Evolutionary conservation across 2,113 vertebrate species (phyloP), one percentile per base, ranked within the genome.

Genomic region (Lasiurus cinereus): DNA sequence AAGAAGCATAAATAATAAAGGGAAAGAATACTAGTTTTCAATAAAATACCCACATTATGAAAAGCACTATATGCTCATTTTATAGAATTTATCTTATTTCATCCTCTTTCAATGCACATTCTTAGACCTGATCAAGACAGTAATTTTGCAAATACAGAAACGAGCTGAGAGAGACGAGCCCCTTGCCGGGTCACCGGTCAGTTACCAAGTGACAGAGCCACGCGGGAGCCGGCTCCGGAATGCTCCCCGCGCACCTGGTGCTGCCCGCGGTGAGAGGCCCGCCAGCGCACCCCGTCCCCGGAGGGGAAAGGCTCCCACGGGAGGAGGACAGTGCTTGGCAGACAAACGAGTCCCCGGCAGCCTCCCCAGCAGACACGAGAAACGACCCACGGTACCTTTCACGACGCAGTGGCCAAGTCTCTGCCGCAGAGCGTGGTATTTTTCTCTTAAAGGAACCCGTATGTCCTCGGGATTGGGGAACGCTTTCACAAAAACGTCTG

Each of bases 401-500:
- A 99, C 96, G 59, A 88, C 94, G 96, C 98, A 98, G 22, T 97
- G 97, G 80, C 97, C 98, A 85, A 99, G 97, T 80, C 98, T 99
- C 94, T 99, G 98, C 64, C 99, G 98, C 84, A 99, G 98, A 13
- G 98, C 98, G 39, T 98, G 98, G 46, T 99, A 99, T 88, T 99
- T 99, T 93, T 99, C 99, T 97, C 99, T 98, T 97, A 99, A 97
- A 19, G 99, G 97, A 95, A 99, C 99, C 56, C 99, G 98, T 87
- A 99, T 84, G 54, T 99, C 99, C 90, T 99, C 99, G 96, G 99
- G 98, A 93, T 98, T 98, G 33, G 99, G 99, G 98, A 99, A 99
- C 18, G 99, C 98, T 96, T 93, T 98, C 21, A 98, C 98, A 2
- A 99, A 98, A 19, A 98, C 97, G 88, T 99, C 99, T 96, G 99